Evolutionary conservation across 2,113 vertebrate genomes (phyloP).

Genomic region (Notothenia rossii): DNA sequence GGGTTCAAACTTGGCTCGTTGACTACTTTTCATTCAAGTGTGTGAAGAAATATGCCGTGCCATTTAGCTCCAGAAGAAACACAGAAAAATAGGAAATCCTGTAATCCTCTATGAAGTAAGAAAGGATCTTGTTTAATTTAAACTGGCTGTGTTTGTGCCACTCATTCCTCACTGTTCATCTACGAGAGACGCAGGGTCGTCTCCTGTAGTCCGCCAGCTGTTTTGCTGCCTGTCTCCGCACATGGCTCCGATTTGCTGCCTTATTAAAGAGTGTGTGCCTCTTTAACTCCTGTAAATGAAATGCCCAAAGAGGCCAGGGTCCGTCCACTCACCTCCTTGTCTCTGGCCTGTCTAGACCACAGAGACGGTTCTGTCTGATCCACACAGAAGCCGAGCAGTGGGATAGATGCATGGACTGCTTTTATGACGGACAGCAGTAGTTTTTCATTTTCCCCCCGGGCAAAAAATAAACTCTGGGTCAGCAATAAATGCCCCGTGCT

Average conservation of each 20-base stretch:
- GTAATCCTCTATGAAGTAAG: slow-evolving; percentile 71
- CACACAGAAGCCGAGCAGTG: slow-evolving; percentile 44
- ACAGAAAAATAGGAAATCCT: slow-evolving; percentile 60
- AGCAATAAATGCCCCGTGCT: slow-evolving; percentile 51
- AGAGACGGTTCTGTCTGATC: slow-evolving; percentile 64
- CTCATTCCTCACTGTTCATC: slow-evolving; percentile 46
- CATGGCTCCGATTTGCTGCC: slow-evolving; percentile 69
- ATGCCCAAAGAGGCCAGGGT: slow-evolving; percentile 70
- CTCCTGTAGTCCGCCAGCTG: slow-evolving; percentile 21
- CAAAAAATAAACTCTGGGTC: slow-evolving; percentile 28
- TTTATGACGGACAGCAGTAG: slow-evolving; percentile 57
- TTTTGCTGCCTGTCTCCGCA: slow-evolving; percentile 52
- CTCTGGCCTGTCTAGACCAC: slow-evolving; percentile 70
- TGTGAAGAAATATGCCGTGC: slow-evolving; percentile 37
- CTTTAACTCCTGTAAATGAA: slow-evolving; percentile 71
- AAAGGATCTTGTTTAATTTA: slow-evolving; percentile 69
- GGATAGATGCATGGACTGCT: slow-evolving; percentile 49
- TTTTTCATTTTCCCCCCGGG: slow-evolving; percentile 34
- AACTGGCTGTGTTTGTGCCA: slow-evolving; percentile 48
- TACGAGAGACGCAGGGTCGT: slow-evolving; percentile 13
- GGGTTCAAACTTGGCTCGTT: slow-evolving; percentile 39
- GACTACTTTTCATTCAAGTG: slow-evolving; percentile 20
- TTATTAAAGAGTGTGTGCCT: slow-evolving; percentile 66
- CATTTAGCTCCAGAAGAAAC: slow-evolving; percentile 44
- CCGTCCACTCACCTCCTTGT: slow-evolving; percentile 66